phyloP scores from a whole-genome alignment of 2,888 invertebrate species.

The Dynastes tityus region DNA sequence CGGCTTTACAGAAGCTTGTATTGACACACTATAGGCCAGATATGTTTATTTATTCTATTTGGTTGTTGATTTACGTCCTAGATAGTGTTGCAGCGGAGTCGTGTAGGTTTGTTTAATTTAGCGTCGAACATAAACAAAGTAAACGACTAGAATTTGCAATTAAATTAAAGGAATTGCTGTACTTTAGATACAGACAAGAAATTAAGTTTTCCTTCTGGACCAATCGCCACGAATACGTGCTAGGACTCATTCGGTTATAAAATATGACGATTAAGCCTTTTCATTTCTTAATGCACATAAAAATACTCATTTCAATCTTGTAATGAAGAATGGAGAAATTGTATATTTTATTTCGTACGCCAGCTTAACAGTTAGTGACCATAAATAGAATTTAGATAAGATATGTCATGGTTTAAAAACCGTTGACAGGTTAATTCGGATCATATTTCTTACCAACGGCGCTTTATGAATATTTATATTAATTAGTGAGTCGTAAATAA shows the following conservation, averaged over 20 bases:
- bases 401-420: slow-evolving; percentile 36
- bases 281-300: neutral
- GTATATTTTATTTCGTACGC: slow-evolving; percentile 23
- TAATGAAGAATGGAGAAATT: neutral
- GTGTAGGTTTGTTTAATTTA: slow-evolving; percentile 16
- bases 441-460: slow-evolving; percentile 35
- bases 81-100: slow-evolving; percentile 10
- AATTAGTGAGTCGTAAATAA: slow-evolving; percentile 41
- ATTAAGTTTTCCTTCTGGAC: too few species aligned
- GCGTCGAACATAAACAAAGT: slow-evolving; percentile 7
- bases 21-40: slow-evolving; percentile 25
- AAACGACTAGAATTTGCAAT: slow-evolving; percentile 8
- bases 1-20: slow-evolving; percentile 35
- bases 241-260: neutral
- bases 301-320: slow-evolving; percentile 14
- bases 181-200: slow-evolving; percentile 1
- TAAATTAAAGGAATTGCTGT: slow-evolving; percentile 9
- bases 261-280: neutral
- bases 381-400: slow-evolving; percentile 44
- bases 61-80: slow-evolving; percentile 12
- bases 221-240: neutral
- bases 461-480: slow-evolving; percentile 43
- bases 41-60: slow-evolving; percentile 28
- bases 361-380: neutral
- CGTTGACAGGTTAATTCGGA: slow-evolving; percentile 42